phyloP scores from a whole-genome alignment of 2,888 invertebrate species.

The Himalopsyche japonica region DNA sequence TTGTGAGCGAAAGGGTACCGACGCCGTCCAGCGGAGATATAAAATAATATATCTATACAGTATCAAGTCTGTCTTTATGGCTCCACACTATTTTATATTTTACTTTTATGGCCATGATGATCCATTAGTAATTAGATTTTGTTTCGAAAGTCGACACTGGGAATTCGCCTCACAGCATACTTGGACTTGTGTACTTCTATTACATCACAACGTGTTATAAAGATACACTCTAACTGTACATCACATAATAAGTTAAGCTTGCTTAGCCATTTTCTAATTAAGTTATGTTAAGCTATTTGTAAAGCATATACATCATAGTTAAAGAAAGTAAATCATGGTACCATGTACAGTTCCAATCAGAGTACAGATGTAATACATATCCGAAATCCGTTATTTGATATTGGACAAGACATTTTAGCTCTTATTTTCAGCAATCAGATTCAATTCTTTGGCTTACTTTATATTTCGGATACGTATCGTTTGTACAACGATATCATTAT shows the following conservation, averaged over 20 bases:
- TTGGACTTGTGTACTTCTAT: not conserved
- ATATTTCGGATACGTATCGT: too few species aligned
- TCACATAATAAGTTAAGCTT: too few species aligned
- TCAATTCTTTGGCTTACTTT: too few species aligned
- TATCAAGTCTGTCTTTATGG: conserved; percentile 15
- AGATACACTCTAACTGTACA: not conserved
- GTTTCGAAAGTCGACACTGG: conserved; percentile 9
- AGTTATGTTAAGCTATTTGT: too few species aligned
- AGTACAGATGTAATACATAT: too few species aligned
- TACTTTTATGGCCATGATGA: conserved; percentile 27
- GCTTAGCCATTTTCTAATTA: too few species aligned
- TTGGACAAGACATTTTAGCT: too few species aligned
- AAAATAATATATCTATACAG: not conserved
- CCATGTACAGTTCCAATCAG: too few species aligned
- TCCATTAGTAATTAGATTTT: conserved; percentile 35
- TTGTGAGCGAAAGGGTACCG: not conserved
- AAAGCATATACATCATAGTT: not conserved
- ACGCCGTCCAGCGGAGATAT: not conserved
- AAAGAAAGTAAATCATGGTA: not conserved
- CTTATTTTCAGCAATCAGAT: too few species aligned
- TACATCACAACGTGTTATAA: not conserved
- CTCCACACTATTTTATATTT: conserved; percentile 25
- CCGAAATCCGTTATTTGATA: too few species aligned
- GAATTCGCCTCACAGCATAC: not conserved
- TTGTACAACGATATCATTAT: too few species aligned